Evolutionary conservation across 1,140 invertebrate species (phyloP), one percentile per base, ranked within the genome.

Genomic region (Eubasilissa regina): DNA sequence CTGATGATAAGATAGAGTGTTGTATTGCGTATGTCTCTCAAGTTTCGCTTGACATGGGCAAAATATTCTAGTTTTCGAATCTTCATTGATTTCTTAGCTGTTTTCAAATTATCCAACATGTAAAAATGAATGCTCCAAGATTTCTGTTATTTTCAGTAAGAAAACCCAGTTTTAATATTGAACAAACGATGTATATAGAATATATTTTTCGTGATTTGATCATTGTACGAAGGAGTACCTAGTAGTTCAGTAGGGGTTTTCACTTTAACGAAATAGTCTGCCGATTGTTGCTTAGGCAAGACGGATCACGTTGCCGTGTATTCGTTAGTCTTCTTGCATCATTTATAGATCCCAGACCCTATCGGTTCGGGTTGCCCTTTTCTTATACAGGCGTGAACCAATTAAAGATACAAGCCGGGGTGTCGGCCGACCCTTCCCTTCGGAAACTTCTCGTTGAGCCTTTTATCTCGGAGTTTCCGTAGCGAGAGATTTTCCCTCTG

Each of bases 381-480:
- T 48, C 56, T 25, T 74, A 56, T 17, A 15, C 11, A 45, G 25
- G 55, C 55, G 19, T 75, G 56, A 48, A 48, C 74, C 74, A 75
- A 75, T 75, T 75, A 75, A 60, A 62, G 58, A 75, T 75, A 75
- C 74, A 75, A 21, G 74, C 25, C 19, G n/a, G 43, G 21, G 9
- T 21, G 66, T 21, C 19, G 66, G 48, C 10, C 45, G 66, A 51
- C 66, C 66, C 66, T 70, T 48, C 15, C n/a, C 44, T 48, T 12
- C 72, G 21, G 17, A 58, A 74, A 58, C 72, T 74, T 56, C 51
- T 74, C 19, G 13, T 43, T 56, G 25, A 56, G 21, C 51, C 51
- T 56, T 53, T 70, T 70, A 70, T 56, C 72, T 56, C 21, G 21
- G 15, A 74, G 43, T 74, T 74, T 74, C 51, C 55, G 53, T 74